Base-by-base conservation (phyloP, 1,140 invertebrate species). In the Formica exsecta region DNA sequence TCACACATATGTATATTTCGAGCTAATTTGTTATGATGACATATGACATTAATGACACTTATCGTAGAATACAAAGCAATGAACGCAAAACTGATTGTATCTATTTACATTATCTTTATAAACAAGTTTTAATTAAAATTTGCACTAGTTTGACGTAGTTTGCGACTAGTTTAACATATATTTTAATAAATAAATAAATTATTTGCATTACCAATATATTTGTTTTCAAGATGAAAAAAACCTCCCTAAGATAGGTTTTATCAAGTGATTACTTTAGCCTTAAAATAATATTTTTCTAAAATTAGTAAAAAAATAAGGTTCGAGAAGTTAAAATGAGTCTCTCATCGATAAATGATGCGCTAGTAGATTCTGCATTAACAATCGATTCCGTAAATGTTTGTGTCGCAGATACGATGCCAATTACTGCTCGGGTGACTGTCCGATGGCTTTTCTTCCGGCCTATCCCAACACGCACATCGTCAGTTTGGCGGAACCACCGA, bases 351-450 rank as follows among this genome's bases (percentile, higher is more conserved):
- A n/a, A 41, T 29, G 22, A 22, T 16, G 4, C 44, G 41, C 41
- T 48, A 13, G 11, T 38, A 38, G 6, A 48, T n/a, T 8, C 0
- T 8, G 6, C 19, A 79, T 57, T 84, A 84, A 85, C 44, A 22
- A 65, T 77, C 81, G 73, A 25, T 29, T 9, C 8, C 16, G 7
- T 13, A 32, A 36, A 77, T 87, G 32, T 83, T 83, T 89, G 70
- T 88, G 38, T 91, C 91, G 5, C 92, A 95, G 95, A 90, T 99
- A 99, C 95, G 97, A 99, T 92, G 99, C 99, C 22, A 98, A 99
- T 95, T 99, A 99, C 95, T 99, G 99, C 95, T 97, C 97, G 83
- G 99, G 99, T 3, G 98, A 99, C 91, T 99, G 99, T 96, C 97
- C 98, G 0, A 98, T 97, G 95, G 96, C 97, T 3, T 98, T 99